Percentiles rank a stretch among this genome's conserved stretches.
Evolutionary conservation across 2,888 invertebrate species (phyloP).

Genomic region (Ethmia dodecea): DNA sequence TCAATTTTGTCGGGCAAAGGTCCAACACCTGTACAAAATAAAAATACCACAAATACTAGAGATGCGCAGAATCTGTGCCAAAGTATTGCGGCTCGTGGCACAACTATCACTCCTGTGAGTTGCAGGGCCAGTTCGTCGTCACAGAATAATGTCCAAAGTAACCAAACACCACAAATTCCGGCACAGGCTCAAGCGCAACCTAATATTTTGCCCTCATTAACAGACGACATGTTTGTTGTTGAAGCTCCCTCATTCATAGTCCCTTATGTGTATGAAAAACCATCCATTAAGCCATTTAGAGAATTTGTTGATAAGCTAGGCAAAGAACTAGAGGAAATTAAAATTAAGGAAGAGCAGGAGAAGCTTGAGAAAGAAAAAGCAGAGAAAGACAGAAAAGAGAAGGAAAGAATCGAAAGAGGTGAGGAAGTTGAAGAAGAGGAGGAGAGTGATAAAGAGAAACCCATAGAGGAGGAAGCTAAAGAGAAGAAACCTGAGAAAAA

Average conservation of each 20-base stretch:
- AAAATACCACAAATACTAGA: constrained; percentile 37
- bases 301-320: constrained; percentile 84
- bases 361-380: constrained; percentile 46
- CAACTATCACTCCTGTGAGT: constrained; percentile 76
- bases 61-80: constrained; percentile 64
- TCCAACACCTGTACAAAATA: constrained; percentile 30
- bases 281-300: constrained; percentile 87
- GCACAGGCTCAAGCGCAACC: constrained; percentile 41
- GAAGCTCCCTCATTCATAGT: constrained; percentile 96
- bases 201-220: constrained; percentile 86
- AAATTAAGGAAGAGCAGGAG: constrained; percentile 56
- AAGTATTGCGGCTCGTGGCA: constrained; percentile 67
- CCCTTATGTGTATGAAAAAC: constrained; percentile 95
- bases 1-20: constrained; percentile 73
- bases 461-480: constrained; percentile 22
- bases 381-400: constrained; percentile 57
- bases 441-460: constrained; percentile 35
- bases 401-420: constrained; percentile 59
- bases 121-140: constrained; percentile 33
- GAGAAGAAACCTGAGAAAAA: constrained; percentile 54
- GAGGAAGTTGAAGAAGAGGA: constrained; percentile 43
- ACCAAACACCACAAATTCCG: too few species aligned
- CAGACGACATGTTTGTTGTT: constrained; percentile 95
- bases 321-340: constrained; percentile 76
- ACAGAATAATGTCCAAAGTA: constrained; percentile 23